Conservation (phyloP, 2,888 invertebrate genomes). For the Xanthorhoe spadicearia region DNA sequence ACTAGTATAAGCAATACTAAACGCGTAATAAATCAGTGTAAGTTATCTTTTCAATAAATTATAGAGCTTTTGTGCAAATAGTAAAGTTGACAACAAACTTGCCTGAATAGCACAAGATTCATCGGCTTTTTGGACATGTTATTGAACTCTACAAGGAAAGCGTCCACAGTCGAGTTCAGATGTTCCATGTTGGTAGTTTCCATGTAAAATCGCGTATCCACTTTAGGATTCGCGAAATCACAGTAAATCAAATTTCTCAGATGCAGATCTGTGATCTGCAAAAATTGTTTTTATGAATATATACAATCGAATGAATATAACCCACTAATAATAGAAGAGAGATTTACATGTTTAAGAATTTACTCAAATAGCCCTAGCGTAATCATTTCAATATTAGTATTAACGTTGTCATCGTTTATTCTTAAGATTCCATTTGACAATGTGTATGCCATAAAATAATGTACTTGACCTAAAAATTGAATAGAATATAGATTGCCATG, state of each 20-base stretch:
- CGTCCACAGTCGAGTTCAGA: constrained; percentile 92
- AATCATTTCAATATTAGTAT: background rate
- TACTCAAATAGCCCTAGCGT: background rate
- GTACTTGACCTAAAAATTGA: too few species aligned
- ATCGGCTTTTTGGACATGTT: constrained; percentile 98
- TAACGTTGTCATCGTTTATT: background rate
- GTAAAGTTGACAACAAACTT: constrained; percentile 31
- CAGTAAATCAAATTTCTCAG: constrained; percentile 95
- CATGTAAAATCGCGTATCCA: constrained; percentile 93
- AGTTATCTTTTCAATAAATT: background rate
- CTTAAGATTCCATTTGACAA: background rate
- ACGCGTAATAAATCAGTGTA: background rate
- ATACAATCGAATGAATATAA: too few species aligned
- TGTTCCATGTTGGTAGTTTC: constrained; percentile 94
- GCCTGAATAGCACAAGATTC: constrained; percentile 96
- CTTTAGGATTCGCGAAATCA: constrained; percentile 97
- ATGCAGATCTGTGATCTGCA: constrained; percentile 90
- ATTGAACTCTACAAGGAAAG: constrained; percentile 95
- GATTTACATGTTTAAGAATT: background rate
- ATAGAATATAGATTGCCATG: background rate
- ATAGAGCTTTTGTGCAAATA: background rate
- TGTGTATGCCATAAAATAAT: too few species aligned
- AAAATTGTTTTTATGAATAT: too few species aligned
- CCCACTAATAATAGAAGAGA: too few species aligned
- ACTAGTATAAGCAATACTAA: background rate